Evolutionary conservation across 2,113 vertebrate species (phyloP).

Genomic region (Neoarius graeffei): DNA sequence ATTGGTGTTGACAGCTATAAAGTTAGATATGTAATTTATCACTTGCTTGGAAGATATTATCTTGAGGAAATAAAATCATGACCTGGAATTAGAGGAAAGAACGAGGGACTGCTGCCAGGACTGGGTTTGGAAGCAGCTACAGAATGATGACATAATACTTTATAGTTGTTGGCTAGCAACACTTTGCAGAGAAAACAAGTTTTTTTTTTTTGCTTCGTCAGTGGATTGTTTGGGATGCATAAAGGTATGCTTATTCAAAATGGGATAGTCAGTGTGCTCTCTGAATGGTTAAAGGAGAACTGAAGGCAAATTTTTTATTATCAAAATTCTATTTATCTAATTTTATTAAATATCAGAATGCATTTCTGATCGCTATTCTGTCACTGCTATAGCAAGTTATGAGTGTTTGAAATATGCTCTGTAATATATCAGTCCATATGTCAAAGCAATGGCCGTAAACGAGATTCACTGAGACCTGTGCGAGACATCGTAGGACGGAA

Average conservation of each 20-base stretch:
- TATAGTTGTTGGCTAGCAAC: background rate
- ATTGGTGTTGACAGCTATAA: background rate
- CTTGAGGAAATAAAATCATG: background rate
- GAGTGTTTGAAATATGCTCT: no score
- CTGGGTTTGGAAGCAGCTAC: background rate
- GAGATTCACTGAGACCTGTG: no score
- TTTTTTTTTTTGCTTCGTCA: background rate
- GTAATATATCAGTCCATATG: no score
- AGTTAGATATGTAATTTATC: background rate
- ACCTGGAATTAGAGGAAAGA: background rate
- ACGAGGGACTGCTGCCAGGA: background rate
- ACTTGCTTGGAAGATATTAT: background rate
- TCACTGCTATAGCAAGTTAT: no score
- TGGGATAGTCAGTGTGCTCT: background rate
- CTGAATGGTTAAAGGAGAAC: no score
- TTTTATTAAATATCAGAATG: no score
- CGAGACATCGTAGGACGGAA: no score
- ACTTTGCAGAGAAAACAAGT: background rate
- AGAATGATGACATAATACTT: background rate
- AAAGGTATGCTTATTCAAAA: background rate
- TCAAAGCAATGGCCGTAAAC: no score
- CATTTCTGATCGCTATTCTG: no score
- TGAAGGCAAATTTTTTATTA: no score
- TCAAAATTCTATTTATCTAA: no score
- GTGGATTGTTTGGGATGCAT: background rate